These are phyloP conservation scores for Sylvilagus floridanus DNA, from an alignment of 2,797 vertebrate species.

Conservation along the genomic window DNA sequence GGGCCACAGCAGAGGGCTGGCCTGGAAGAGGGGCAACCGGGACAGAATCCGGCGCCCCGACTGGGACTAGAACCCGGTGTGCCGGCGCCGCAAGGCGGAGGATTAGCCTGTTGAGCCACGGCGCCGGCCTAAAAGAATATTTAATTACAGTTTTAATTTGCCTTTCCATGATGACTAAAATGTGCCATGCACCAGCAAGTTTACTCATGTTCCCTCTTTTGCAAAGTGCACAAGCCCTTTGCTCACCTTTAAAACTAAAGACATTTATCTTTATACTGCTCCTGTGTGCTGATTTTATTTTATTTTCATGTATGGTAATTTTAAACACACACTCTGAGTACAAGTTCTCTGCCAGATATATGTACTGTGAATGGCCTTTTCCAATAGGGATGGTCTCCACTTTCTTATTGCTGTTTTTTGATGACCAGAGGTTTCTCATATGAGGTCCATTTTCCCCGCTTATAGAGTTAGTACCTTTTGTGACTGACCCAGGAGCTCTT, in stretches of 20 bases:
- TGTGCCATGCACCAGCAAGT: not conserved
- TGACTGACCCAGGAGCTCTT: conserved; percentile 21
- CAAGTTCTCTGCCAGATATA: not conserved
- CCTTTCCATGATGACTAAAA: conserved; percentile 24
- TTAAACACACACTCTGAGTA: conserved; percentile 27
- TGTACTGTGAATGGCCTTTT: conserved; percentile 1
- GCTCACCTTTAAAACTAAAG: not conserved
- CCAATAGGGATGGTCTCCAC: not conserved
- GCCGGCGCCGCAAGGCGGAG: too few species aligned
- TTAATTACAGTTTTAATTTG: conserved; percentile 6
- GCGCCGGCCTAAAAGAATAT: too few species aligned
- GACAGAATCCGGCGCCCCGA: too few species aligned
- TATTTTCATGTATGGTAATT: not conserved
- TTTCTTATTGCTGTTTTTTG: conserved; percentile 50
- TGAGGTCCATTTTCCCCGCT: not conserved
- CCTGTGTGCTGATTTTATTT: not conserved
- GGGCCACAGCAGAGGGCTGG: too few species aligned
- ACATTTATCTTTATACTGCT: not conserved
- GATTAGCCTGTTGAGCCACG: too few species aligned
- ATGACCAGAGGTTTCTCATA: conserved; percentile 35
- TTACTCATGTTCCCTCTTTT: conserved; percentile 21
- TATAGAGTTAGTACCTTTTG: conserved; percentile 19
- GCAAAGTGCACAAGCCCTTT: not conserved
- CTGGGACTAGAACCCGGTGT: too few species aligned
- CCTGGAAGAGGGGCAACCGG: too few species aligned